Conservation (phyloP, 2,797 vertebrate species). For the Onychomys leucogaster region DNA sequence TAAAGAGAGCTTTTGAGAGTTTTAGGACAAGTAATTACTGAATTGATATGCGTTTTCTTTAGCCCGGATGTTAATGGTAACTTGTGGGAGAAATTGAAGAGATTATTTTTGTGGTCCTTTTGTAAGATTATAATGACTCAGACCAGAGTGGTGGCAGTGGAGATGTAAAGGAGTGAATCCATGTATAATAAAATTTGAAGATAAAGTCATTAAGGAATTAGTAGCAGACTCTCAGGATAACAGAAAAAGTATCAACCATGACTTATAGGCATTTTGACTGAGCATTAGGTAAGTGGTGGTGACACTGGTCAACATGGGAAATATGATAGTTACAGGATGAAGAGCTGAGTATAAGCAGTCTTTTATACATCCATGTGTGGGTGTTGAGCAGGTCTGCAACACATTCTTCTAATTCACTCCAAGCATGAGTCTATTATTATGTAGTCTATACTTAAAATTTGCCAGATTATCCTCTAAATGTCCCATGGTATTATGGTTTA, state of each 20-base stretch:
- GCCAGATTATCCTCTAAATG: neutral
- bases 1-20: neutral
- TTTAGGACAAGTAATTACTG: slow-evolving; percentile 4
- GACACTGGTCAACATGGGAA: neutral
- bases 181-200: neutral
- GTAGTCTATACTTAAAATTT: neutral
- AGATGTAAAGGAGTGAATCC: neutral
- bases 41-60: slow-evolving; percentile 18
- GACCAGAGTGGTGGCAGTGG: neutral
- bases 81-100: neutral
- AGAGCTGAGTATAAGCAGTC: neutral
- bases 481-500: neutral
- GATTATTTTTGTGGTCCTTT: neutral
- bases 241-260: neutral
- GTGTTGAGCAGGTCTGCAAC: neutral
- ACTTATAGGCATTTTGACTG: neutral
- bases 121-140: neutral
- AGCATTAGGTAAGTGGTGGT: neutral
- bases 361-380: neutral
- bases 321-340: neutral
- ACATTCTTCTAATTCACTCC: neutral
- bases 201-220: slow-evolving; percentile 8
- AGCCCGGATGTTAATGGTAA: neutral
- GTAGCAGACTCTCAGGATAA: neutral
- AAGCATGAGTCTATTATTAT: slow-evolving; percentile 8